Base-by-base conservation (phyloP, 2,888 invertebrate genomes). In the Carcina quercana region DNA sequence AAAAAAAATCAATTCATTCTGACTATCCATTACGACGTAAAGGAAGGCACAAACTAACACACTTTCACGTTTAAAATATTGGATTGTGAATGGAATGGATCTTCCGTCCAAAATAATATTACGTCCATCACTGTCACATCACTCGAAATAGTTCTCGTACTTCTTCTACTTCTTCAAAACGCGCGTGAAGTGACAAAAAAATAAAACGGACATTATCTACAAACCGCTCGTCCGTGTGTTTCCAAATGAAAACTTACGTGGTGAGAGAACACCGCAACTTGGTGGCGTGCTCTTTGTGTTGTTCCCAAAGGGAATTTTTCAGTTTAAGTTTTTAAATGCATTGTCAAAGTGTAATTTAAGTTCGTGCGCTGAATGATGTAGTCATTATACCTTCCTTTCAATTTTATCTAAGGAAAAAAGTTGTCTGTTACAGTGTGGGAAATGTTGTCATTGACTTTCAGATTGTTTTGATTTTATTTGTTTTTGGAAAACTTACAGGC, bases 341-440 rank as follows among this genome's bases (percentile, higher is more conserved):
- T 54, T 53, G 50, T 53, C 52, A 47, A 54, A 54, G 50, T 51
- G 56, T 52, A 53, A 53, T 54, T 51, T 55, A 49, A 47, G 38
- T 45, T n/a, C n/a, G n/a, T n/a, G n/a, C n/a, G n/a, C n/a, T n/a
- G n/a, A n/a, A n/a, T n/a, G n/a, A n/a, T n/a, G n/a, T n/a, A n/a
- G n/a, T n/a, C n/a, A n/a, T n/a, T n/a, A n/a, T n/a, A n/a, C n/a
- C 45, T 49, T 37, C 41, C 41, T 13, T 24, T 26, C 13, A 20
- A 30, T 28, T 33, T 42, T 42, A 41, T 41, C 31, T 28, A 24
- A 22, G 28, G 31, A 26, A 40, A 37, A 42, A 44, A 31, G 29
- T 25, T 29, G 35, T 34, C 40, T 39, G 27, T 22, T 34, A 25
- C 24, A 17, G 21, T 28, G 29, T 25, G 26, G 30, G 30, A 15